Conservation (phyloP, 2,113 vertebrate genomes). For the Ia io region DNA sequence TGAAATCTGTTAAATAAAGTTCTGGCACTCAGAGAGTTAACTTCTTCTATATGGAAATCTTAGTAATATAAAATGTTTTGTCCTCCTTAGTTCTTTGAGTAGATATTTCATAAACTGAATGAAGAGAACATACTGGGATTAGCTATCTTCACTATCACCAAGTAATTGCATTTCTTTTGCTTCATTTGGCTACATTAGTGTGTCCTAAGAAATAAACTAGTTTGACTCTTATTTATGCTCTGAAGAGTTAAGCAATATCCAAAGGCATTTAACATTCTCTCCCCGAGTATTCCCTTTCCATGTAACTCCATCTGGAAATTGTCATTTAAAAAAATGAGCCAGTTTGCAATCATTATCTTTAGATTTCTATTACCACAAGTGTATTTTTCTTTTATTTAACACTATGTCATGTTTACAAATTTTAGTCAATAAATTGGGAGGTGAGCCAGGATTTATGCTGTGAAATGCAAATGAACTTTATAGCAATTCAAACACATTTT, state of each 20-base stretch:
- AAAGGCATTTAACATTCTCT: neutral
- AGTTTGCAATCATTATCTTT: neutral
- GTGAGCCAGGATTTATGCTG: neutral
- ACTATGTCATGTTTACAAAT: neutral
- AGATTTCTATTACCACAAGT: neutral
- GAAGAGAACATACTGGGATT: neutral
- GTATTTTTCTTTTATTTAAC: neutral
- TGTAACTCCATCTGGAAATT: neutral
- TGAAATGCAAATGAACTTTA: neutral
- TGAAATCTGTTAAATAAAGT: neutral
- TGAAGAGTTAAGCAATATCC: neutral
- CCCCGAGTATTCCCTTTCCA: neutral
- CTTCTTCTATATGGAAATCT: neutral
- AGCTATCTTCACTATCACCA: neutral
- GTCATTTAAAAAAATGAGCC: neutral
- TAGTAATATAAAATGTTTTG: neutral
- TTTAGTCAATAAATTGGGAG: neutral
- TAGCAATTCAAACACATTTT: neutral
- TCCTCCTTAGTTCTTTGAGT: neutral
- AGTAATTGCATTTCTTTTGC: neutral
- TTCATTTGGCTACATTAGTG: constrained; percentile 6
- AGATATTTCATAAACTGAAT: neutral
- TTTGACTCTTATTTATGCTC: neutral
- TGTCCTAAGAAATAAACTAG: neutral
- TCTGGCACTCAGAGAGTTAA: neutral